These are phyloP conservation scores for Ictidomys tridecemlineatus DNA, from an alignment of 2,113 vertebrate species.

Conservation along the genomic window DNA sequence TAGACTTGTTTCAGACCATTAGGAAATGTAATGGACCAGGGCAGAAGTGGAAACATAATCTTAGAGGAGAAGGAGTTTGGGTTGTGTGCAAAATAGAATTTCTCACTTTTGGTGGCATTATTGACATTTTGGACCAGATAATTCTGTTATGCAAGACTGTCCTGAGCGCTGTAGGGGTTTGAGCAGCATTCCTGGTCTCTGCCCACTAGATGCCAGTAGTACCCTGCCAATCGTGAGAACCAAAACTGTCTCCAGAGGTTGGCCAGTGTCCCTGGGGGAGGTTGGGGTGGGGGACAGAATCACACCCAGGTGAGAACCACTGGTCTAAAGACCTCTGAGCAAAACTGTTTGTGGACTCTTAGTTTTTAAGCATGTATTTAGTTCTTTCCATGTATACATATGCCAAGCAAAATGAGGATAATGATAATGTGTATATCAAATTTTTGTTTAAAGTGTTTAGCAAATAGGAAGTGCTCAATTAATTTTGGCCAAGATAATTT, in stretches of 20 bases:
- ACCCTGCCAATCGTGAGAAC: background rate
- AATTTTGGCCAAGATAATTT: background rate
- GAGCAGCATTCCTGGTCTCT: background rate
- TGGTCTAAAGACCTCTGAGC: background rate
- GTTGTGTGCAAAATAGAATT: background rate
- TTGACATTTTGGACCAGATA: background rate
- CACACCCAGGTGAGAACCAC: background rate
- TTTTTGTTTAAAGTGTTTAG: background rate
- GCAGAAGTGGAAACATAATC: background rate
- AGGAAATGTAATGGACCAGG: background rate
- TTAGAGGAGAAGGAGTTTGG: background rate
- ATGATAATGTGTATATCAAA: background rate
- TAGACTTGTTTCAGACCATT: background rate
- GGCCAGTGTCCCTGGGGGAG: background rate
- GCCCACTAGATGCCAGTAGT: slow-evolving; percentile 43
- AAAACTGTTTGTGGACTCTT: background rate
- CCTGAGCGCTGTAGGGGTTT: background rate
- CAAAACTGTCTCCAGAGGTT: background rate
- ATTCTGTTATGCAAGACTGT: background rate
- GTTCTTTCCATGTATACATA: background rate
- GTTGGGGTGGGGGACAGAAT: background rate
- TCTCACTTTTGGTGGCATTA: background rate
- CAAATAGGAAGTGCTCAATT: slow-evolving; percentile 3
- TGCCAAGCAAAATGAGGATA: background rate
- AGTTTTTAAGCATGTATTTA: background rate